Percentiles rank a stretch among this genome's conserved stretches.
phyloP scores from a whole-genome alignment of 2,888 invertebrate species.

The Hypsopygia costalis region DNA sequence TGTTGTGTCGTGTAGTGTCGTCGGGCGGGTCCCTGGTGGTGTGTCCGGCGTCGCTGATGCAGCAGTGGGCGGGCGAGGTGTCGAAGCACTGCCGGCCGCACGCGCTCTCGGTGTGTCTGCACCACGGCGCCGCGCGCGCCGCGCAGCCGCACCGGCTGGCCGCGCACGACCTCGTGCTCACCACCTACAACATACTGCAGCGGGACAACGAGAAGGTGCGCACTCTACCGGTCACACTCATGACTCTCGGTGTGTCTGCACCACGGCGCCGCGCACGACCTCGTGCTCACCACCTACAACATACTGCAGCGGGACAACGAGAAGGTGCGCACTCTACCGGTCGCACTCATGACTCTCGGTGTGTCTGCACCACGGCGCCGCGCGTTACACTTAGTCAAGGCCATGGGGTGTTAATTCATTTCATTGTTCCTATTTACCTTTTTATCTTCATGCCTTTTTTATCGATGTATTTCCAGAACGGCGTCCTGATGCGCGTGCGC shows the following conservation, averaged over 20 bases:
- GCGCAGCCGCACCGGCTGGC: constrained; percentile 82
- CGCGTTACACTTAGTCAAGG: no score
- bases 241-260: constrained; percentile 85
- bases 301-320: constrained; percentile 84
- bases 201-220: constrained; percentile 81
- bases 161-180: constrained; percentile 90
- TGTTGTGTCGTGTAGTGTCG: constrained; percentile 39
- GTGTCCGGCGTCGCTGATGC: constrained; percentile 94
- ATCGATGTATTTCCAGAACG: constrained; percentile 64
- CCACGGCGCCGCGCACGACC: constrained; percentile 90
- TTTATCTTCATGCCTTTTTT: no score
- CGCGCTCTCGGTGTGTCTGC: constrained; percentile 83
- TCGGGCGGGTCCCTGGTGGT: constrained; percentile 91
- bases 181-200: constrained; percentile 90
- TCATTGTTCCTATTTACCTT: no score
- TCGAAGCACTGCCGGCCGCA: constrained; percentile 81
- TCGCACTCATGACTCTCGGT: constrained; percentile 83
- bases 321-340: constrained; percentile 72
- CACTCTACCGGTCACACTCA: constrained; percentile 77
- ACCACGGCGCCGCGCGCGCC: constrained; percentile 91
- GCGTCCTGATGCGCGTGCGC: constrained; percentile 83
- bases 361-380: constrained; percentile 90
- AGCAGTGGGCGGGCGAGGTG: constrained; percentile 94
- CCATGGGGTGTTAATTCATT: no score
- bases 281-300: constrained; percentile 95